Evolutionary conservation across 1,140 invertebrate genomes (phyloP), one percentile per base, ranked within the genome.

Genomic region (Pentalonia nigronervosa): DNA sequence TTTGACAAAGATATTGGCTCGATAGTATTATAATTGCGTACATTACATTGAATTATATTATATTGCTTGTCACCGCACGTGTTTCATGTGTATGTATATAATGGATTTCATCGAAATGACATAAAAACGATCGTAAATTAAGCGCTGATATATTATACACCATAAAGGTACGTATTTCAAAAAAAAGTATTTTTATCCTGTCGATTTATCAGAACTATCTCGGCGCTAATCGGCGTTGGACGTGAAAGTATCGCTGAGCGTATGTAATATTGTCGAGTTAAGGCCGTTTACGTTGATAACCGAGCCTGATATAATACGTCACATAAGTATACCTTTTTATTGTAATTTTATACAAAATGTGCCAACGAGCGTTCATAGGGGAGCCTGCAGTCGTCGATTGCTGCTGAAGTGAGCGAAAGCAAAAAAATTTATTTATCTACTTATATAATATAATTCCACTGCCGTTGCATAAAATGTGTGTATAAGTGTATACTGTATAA

Each of bases 161-260:
- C 30, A 67, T 67, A n/a, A n/a, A 67, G 30, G 48, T 25, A 20
- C 34, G 2, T 36, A 53, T 50, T 45, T 45, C n/a, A 45, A 34
- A 41, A 45, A 76, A 50, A 9, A 41, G 17, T 48, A 14, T 47
- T 17, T 93, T 67, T 67, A 90, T 60, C 41, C 25, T 36, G 36
- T 90, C 36, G 25, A 90, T 41, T 60, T 67, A 90, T 67, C 11
- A 6, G 21, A 67, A 60, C 25, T 93, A 93, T 93, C 81, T 93
- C 25, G 81, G 21, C 81, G 81, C 48, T 36, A 84, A 93, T 93
- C 91, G 23, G 36, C 83, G 47, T 25, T n/a, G n/a, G n/a, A 92
- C 36, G 91, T 93, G 91, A 93, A 93, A 93, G 81, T 93, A 56
- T 36, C 21, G 7, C 25, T 11, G 41, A 67, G 34, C 41, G 41